Conservation (phyloP, 2,888 invertebrate species). For the Escarpia spicata region DNA sequence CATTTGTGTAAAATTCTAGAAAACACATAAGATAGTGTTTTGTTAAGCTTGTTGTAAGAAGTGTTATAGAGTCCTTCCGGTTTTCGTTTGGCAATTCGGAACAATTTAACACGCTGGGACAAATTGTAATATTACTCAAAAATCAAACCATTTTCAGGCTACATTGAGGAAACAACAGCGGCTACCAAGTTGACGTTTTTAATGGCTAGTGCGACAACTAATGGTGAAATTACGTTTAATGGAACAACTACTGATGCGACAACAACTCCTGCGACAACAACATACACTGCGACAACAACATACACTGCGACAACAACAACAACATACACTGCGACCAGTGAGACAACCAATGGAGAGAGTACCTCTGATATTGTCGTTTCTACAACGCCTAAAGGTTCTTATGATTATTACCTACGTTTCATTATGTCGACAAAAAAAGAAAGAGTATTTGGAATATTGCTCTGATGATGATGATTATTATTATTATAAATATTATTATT, state of each 20-base stretch:
- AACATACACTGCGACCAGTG: neutral
- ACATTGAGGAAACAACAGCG: neutral
- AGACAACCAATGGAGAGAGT: neutral
- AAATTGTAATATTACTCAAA: neutral
- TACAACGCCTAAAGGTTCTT: neutral
- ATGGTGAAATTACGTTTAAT: no score
- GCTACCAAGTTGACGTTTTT: no score
- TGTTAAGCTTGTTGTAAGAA: neutral
- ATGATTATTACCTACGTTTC: neutral
- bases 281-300: neutral
- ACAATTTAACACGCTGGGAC: neutral
- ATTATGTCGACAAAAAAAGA: no score
- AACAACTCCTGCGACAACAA: neutral
- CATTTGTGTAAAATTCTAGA: neutral
- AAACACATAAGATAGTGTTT: neutral
- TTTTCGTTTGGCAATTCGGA: neutral
- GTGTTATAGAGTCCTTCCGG: neutral
- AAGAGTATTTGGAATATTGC: no score
- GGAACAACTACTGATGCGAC: neutral
- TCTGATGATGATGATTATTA: no score
- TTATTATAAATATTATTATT: no score
- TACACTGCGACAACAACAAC: neutral
- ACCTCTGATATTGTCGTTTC: neutral
- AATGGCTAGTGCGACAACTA: no score
- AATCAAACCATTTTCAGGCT: neutral